Conservation (phyloP, 2,888 invertebrate genomes). For the Augiades crinisus region DNA sequence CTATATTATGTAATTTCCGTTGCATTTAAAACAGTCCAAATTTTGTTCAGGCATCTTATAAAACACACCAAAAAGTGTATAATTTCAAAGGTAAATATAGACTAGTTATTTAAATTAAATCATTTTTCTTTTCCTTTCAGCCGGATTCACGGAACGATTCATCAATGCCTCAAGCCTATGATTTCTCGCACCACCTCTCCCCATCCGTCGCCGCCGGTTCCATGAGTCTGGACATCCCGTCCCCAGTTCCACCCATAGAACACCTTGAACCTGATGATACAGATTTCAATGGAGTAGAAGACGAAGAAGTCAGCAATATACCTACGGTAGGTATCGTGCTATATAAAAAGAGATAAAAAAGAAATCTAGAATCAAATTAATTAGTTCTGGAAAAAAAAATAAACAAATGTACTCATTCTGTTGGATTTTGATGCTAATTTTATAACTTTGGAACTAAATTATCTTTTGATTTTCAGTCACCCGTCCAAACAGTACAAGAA, state of each 20-base stretch:
- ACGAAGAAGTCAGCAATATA: constrained; percentile 45
- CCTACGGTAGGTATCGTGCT: constrained; percentile 40
- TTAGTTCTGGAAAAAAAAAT: too few relatives aligned
- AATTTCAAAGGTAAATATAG: too few relatives aligned
- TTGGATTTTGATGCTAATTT: too few relatives aligned
- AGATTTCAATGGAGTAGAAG: constrained; percentile 47
- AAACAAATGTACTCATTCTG: too few relatives aligned
- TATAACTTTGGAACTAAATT: too few relatives aligned
- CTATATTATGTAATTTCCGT: too few relatives aligned
- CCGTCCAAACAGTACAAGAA: constrained; percentile 52
- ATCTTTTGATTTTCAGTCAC: constrained; percentile 45
- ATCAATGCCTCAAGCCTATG: constrained; percentile 77
- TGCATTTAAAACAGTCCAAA: too few relatives aligned
- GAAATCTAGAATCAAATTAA: too few relatives aligned
- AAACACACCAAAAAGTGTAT: too few relatives aligned
- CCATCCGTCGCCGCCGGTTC: constrained; percentile 65
- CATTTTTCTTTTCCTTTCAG: constrained; percentile 47
- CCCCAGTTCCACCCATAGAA: constrained; percentile 69
- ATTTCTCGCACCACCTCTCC: constrained; percentile 73
- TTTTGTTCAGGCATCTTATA: too few relatives aligned
- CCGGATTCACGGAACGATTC: constrained; percentile 82
- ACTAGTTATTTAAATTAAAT: too few relatives aligned
- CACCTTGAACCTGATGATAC: constrained; percentile 38
- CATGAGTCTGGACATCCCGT: constrained; percentile 67
- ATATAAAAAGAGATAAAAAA: too few relatives aligned